Conservation (phyloP, 2,888 invertebrate genomes). For the Stenolophus ochropezus region DNA sequence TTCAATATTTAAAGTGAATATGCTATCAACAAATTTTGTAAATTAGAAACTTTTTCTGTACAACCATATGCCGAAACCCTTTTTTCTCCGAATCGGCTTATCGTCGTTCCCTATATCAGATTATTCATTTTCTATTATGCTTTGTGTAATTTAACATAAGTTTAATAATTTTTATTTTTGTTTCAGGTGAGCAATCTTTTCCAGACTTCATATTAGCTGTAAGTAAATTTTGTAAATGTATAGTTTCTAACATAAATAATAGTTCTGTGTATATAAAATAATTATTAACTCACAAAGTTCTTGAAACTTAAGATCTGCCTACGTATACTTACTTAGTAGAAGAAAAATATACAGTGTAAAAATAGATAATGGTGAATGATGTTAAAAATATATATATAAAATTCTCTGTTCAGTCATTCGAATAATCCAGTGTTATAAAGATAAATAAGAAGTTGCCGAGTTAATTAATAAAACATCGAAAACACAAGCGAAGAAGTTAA, state of each 20-base stretch:
- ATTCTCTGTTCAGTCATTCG: background rate
- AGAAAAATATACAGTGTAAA: background rate
- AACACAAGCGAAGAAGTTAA: background rate
- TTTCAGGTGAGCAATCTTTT: background rate
- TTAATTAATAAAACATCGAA: background rate
- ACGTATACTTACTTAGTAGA: background rate
- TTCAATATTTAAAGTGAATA: no score
- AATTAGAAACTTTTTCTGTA: no score
- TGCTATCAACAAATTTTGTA: no score
- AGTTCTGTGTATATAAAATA: background rate
- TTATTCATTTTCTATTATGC: no score
- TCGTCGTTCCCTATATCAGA: no score
- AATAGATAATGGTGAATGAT: background rate
- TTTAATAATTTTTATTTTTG: background rate
- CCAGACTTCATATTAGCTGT: background rate
- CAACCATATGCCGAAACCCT: no score
- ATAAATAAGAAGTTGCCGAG: background rate
- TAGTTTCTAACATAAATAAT: background rate
- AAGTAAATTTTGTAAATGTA: background rate
- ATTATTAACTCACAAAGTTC: no score
- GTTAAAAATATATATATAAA: background rate
- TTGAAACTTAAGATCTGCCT: no score
- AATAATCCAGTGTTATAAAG: background rate
- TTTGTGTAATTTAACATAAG: no score
- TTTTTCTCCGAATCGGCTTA: no score